Conservation (phyloP, 2,113 vertebrate species). For the Grammatotria lemairii region DNA sequence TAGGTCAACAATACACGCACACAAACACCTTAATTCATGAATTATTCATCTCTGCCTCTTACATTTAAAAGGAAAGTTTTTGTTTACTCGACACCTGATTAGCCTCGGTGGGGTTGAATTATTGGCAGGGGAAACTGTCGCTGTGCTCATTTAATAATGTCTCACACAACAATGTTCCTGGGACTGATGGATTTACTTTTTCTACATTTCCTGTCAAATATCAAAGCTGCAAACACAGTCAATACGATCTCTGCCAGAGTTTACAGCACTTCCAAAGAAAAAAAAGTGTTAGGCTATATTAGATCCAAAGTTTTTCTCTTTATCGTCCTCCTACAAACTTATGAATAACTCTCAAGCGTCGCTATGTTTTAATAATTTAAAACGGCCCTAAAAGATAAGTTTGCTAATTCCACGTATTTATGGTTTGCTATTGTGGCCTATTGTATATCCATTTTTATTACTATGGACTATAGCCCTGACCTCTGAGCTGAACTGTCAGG, state of each 20-base stretch:
- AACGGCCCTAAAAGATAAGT: background rate
- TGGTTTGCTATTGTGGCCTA: background rate
- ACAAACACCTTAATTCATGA: slow-evolving; percentile 28
- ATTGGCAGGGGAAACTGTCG: slow-evolving; percentile 1
- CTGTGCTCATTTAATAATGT: slow-evolving; percentile 7
- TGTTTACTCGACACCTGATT: slow-evolving; percentile 52
- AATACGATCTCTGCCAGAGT: background rate
- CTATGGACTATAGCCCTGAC: background rate
- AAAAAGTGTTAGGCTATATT: background rate
- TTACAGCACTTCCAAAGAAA: background rate
- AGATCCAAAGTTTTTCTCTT: background rate
- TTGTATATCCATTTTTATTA: background rate
- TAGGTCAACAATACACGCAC: slow-evolving; percentile 32
- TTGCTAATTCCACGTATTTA: background rate
- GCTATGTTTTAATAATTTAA: background rate
- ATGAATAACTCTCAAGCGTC: background rate
- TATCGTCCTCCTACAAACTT: background rate
- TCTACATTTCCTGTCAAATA: background rate
- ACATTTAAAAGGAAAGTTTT: slow-evolving; percentile 33
- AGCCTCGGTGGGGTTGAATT: slow-evolving; percentile 11
- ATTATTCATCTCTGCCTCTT: slow-evolving; percentile 42
- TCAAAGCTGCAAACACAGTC: background rate
- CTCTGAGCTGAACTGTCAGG: background rate
- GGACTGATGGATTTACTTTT: background rate
- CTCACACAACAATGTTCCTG: background rate